A percentile compares a stretch with the other conserved stretches of the same genome.
Evolutionary conservation across 2,113 vertebrate genomes (phyloP).

Genomic region (Crotophaga sulcirostris): DNA sequence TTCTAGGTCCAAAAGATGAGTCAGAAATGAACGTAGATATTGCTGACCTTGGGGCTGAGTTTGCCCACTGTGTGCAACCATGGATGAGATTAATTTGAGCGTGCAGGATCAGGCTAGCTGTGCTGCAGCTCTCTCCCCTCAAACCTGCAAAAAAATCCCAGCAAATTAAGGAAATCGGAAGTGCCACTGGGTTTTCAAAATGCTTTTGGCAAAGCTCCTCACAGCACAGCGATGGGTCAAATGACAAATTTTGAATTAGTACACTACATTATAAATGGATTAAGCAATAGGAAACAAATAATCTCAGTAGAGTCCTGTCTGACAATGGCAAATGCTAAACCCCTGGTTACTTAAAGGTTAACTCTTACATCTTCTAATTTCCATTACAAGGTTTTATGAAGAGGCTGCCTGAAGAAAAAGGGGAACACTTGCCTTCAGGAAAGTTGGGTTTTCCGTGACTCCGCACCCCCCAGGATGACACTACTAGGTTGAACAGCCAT

Average conservation of each 20-base stretch:
- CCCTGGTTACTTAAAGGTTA: neutral
- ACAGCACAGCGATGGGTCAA: neutral
- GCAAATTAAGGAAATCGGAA: neutral
- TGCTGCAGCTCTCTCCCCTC: neutral
- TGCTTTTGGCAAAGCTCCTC: neutral
- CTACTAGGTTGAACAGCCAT: neutral
- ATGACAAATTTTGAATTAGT: neutral
- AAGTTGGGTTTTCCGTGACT: neutral
- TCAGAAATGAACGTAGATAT: neutral
- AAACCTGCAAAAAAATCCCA: neutral
- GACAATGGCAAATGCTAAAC: neutral
- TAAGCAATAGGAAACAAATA: constrained; percentile 16
- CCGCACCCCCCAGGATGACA: neutral
- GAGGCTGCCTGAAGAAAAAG: neutral
- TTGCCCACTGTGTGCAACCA: neutral
- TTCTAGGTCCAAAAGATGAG: neutral
- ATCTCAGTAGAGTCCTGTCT: neutral
- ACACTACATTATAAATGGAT: neutral
- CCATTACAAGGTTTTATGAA: neutral
- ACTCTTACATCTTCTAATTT: neutral
- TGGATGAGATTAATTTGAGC: neutral
- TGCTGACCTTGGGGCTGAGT: neutral
- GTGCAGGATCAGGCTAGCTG: neutral
- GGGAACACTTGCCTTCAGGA: neutral
- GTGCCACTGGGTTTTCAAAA: neutral